phyloP scores from a whole-genome alignment of 2,113 vertebrate species.

The Chamaetylas fuelleborni region DNA sequence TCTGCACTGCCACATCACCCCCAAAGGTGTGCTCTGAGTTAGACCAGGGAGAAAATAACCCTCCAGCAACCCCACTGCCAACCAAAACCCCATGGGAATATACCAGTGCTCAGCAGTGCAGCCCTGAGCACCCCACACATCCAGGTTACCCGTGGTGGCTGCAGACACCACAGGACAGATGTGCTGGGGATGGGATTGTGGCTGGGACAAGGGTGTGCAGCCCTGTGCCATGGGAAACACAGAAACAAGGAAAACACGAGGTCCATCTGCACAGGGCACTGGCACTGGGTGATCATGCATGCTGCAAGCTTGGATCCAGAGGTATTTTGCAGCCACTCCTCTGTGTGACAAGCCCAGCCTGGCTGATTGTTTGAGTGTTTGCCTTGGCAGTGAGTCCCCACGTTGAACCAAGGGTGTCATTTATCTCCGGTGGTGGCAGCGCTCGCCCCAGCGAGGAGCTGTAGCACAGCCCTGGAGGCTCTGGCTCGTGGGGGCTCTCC shows the following conservation, averaged over 20 bases:
- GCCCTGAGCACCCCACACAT: fast-evolving
- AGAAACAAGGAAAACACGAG: fast-evolving
- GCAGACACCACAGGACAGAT: fast-evolving
- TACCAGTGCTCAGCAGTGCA: background rate
- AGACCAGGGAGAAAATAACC: background rate
- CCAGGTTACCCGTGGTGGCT: background rate
- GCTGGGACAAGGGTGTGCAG: fast-evolving
- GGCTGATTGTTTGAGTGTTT: background rate
- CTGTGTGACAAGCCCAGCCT: background rate
- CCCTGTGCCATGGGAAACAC: fast-evolving
- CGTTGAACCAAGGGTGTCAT: background rate
- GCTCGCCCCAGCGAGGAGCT: background rate
- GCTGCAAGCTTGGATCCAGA: background rate
- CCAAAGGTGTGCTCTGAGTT: background rate
- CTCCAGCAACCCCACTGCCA: background rate
- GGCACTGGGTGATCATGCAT: background rate
- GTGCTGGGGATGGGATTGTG: background rate
- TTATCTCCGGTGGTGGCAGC: background rate
- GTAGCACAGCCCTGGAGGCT: background rate
- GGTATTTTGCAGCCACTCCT: background rate
- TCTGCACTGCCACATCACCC: background rate
- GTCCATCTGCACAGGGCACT: background rate
- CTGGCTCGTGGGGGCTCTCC: background rate
- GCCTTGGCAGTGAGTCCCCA: background rate
- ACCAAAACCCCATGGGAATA: background rate